Evolutionary conservation across 2,888 invertebrate genomes (phyloP), one percentile per base, ranked within the genome.

Genomic region (Drosophila percnosoma): DNA sequence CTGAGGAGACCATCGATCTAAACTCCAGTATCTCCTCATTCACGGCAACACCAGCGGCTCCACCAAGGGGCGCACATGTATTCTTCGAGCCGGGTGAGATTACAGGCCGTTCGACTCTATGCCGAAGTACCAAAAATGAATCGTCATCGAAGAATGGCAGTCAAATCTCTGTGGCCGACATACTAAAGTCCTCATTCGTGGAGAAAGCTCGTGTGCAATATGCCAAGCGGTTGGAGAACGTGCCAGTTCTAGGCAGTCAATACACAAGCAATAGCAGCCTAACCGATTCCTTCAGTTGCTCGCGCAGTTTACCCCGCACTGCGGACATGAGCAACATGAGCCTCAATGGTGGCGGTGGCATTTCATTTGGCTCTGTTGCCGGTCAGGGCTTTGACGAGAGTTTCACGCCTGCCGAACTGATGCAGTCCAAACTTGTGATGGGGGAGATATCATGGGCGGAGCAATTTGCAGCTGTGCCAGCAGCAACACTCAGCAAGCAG

Each of bases 401-500:
- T 58, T 93, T 93, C 57, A 87, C 83, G 2, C 92, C 93, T 0
- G 92, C 87, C n/a, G 92, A 92, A 64, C 61, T 91, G 29, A 92
- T 93, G 92, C 81, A 90, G 13, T 91, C 92, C 0, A 91, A 91
- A 60, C 58, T 93, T 8, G 63, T 90, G 18, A 78, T 82, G 42
- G 93, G 92, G 64, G 93, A 93, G 70, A 89, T 91, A 13, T 83
- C 89, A 1, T 93, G 93, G 92, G 92, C 92, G 1, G 88, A 92
- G 31, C 90, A 93, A 64, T 92, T 80, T 71, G 92, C 92, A 0
- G 87, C 89, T 2, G 92, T 93, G 58, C 93, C 93, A n/a, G 72
- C 85, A 42, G 83, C 85, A 24, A 83, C 82, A 1, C 63, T 91
- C 3, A 92, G 90, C 69, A 83, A 89, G 59, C 73, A 87, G 53